A percentile compares a stretch with the other conserved stretches of the same genome.
Evolutionary conservation across 2,797 vertebrate species (phyloP).

Genomic region (Carduelis carduelis): DNA sequence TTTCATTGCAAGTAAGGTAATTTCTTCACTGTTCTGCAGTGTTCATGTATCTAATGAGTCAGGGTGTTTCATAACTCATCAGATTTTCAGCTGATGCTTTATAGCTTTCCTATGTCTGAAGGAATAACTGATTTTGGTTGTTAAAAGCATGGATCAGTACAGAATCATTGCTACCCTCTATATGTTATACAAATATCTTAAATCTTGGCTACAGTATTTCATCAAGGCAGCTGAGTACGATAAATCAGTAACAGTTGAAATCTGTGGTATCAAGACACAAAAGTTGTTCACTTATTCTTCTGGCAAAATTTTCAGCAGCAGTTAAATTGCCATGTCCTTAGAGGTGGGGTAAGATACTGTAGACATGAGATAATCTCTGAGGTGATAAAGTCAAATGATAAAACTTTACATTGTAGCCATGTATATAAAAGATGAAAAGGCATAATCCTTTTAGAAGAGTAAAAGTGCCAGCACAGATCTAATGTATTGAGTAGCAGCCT

Average conservation of each 20-base stretch:
- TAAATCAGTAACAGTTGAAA: background rate
- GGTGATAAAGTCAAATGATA: background rate
- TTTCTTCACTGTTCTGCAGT: background rate
- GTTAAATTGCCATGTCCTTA: background rate
- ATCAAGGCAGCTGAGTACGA: background rate
- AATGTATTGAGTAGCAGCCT: background rate
- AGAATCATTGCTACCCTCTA: conserved; percentile 1
- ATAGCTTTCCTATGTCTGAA: background rate
- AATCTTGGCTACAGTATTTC: background rate
- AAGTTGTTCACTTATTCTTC: background rate
- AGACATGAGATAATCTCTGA: background rate
- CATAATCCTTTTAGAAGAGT: background rate
- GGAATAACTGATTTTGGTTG: background rate
- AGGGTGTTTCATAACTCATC: conserved; percentile 23
- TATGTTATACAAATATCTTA: background rate
- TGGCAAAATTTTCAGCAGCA: background rate
- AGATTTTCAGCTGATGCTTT: conserved; percentile 23
- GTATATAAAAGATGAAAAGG: background rate
- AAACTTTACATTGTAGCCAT: background rate
- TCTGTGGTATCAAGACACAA: background rate
- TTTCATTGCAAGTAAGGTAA: background rate
- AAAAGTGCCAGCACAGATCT: background rate
- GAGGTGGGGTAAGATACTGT: background rate
- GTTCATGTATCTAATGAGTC: background rate
- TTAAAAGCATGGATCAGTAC: background rate